These are phyloP conservation scores for Salticus scenicus DNA, from an alignment of 2,888 invertebrate species.

Conservation along the genomic window DNA sequence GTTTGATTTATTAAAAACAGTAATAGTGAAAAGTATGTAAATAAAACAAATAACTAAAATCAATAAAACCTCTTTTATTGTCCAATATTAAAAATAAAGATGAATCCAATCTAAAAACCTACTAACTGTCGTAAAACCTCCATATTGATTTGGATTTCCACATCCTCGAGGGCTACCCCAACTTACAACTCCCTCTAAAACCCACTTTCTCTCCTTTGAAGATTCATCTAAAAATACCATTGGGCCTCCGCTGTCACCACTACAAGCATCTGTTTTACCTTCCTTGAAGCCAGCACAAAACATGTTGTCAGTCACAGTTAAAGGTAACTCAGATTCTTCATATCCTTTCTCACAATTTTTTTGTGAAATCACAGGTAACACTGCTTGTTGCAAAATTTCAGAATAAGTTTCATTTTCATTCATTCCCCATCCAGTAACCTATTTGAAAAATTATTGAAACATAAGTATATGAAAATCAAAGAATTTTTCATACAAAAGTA, in stretches of 20 bases:
- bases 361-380: constrained; percentile 70
- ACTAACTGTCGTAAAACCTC: constrained; percentile 71
- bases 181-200: constrained; percentile 72
- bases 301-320: constrained; percentile 68
- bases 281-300: constrained; percentile 65
- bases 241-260: constrained; percentile 72
- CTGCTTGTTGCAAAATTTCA: constrained; percentile 69
- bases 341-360: constrained; percentile 71
- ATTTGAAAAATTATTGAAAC: neutral
- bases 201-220: constrained; percentile 68
- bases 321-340: constrained; percentile 63
- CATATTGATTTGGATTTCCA: constrained; percentile 71
- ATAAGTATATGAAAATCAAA: too few species aligned
- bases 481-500: too few species aligned
- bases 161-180: constrained; percentile 72
- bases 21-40: too few species aligned
- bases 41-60: neutral
- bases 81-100: constrained; percentile 60
- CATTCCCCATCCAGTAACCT: constrained; percentile 72
- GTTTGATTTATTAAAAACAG: too few species aligned
- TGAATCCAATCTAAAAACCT: constrained; percentile 71
- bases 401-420: constrained; percentile 70
- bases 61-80: neutral
- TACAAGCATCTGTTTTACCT: constrained; percentile 70
- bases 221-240: constrained; percentile 71